Evolutionary conservation across 2,113 vertebrate genomes (phyloP).

Genomic region (Lycaon pictus): DNA sequence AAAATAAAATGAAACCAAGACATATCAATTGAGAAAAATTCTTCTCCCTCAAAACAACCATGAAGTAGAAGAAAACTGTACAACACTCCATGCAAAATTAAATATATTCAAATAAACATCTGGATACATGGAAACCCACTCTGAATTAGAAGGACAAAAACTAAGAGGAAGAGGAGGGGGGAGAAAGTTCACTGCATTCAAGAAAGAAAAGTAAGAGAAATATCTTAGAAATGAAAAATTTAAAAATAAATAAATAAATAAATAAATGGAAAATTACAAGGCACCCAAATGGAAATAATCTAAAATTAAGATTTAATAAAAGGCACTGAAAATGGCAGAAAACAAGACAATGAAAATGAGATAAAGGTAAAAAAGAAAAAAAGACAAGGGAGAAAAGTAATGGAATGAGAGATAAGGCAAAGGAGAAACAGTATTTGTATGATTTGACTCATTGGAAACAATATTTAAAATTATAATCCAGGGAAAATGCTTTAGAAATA

Average conservation of each 20-base stretch:
- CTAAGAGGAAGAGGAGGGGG: background rate
- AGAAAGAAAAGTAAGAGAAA: background rate
- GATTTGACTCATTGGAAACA: background rate
- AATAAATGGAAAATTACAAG: background rate
- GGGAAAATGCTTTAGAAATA: conserved; percentile 18
- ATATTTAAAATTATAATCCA: background rate
- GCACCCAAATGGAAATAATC: background rate
- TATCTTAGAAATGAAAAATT: conserved; percentile 13
- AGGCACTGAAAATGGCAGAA: conserved; percentile 2
- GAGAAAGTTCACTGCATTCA: background rate
- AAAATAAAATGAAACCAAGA: background rate
- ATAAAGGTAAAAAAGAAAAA: background rate
- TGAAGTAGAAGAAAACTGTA: background rate
- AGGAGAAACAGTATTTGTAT: background rate
- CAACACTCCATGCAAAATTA: background rate
- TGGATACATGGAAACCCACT: background rate
- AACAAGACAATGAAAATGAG: background rate
- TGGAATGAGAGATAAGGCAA: background rate
- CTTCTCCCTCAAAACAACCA: background rate
- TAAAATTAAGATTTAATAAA: background rate
- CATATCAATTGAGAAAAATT: background rate
- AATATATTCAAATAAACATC: background rate
- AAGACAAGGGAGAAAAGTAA: conserved; percentile 25
- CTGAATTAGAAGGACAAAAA: conserved; percentile 12
- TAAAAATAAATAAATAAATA: background rate